Percentiles rank a stretch among this genome's conserved stretches.
These are phyloP conservation scores for Fregata magnificens DNA, from an alignment of 2,113 vertebrate species.

Conservation along the genomic window DNA sequence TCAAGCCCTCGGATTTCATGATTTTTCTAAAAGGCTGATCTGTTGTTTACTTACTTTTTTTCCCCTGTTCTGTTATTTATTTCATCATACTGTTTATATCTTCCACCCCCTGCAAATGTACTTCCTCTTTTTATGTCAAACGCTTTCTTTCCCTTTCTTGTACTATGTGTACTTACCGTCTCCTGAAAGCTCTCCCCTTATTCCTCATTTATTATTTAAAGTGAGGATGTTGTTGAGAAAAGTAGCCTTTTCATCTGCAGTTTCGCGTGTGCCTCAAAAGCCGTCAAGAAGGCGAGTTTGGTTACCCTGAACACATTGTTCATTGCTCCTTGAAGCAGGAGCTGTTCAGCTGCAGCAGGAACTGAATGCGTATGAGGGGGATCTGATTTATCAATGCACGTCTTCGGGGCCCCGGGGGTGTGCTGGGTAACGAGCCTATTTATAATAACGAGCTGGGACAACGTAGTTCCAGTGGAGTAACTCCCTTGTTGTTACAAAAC, in stretches of 20 bases:
- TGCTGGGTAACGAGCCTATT: accelerated
- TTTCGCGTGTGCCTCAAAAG: accelerated
- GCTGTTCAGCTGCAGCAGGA: not conserved
- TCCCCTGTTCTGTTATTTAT: not conserved
- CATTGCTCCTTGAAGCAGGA: not conserved
- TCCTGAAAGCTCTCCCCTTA: not conserved
- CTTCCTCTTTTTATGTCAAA: not conserved
- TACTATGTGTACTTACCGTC: not conserved
- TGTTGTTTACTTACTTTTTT: not conserved
- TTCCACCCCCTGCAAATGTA: not conserved
- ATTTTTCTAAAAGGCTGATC: not conserved
- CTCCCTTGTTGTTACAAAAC: not conserved
- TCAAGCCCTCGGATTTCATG: not conserved
- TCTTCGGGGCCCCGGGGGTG: not conserved
- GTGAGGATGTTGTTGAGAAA: not conserved
- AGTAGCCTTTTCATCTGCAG: not conserved
- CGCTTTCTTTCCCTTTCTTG: not conserved
- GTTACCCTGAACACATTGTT: accelerated
- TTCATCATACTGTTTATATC: not conserved
- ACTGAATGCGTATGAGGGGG: accelerated
- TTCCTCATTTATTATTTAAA: not conserved
- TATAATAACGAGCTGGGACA: no score
- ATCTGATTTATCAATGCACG: not conserved
- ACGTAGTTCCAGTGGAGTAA: not conserved
- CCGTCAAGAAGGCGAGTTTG: accelerated